Conservation (phyloP, 2,113 vertebrate genomes). For the Gallinago jamesoni region DNA sequence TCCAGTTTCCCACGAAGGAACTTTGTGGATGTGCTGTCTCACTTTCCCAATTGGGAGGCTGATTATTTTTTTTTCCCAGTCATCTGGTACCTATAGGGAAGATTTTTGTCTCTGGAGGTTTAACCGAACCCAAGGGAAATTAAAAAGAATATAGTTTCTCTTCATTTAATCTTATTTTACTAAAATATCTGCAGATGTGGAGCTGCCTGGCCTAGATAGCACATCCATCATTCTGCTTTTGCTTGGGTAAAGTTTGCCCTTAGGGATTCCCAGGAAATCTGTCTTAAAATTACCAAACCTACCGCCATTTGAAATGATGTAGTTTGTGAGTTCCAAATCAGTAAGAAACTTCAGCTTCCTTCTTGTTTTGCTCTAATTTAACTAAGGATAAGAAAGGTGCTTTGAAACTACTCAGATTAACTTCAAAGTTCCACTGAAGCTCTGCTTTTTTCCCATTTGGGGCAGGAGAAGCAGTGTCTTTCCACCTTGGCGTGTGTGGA, state of each 20-base stretch:
- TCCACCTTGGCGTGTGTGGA: fast-evolving
- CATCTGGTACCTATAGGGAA: background rate
- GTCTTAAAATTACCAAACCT: background rate
- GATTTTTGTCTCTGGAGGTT: background rate
- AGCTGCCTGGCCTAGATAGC: constrained; percentile 13
- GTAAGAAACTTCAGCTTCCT: background rate
- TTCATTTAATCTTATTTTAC: constrained; percentile 7
- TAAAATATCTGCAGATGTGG: constrained; percentile 4
- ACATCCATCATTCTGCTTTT: constrained; percentile 11
- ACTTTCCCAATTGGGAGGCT: background rate
- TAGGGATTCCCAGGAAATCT: constrained; percentile 15
- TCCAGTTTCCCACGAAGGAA: background rate
- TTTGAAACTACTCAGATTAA: background rate
- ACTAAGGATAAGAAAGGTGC: background rate
- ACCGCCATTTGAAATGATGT: background rate
- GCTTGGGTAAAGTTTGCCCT: constrained; percentile 20
- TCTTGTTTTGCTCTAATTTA: background rate
- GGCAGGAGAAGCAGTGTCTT: background rate
- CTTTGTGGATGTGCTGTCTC: background rate
- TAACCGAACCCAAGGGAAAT: background rate
- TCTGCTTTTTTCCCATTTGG: background rate
- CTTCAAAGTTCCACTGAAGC: background rate
- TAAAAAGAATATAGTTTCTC: background rate
- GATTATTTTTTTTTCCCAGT: background rate
- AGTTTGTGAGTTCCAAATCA: background rate